phyloP scores from a whole-genome alignment of 2,797 vertebrate species.

The Chelon labrosus region DNA sequence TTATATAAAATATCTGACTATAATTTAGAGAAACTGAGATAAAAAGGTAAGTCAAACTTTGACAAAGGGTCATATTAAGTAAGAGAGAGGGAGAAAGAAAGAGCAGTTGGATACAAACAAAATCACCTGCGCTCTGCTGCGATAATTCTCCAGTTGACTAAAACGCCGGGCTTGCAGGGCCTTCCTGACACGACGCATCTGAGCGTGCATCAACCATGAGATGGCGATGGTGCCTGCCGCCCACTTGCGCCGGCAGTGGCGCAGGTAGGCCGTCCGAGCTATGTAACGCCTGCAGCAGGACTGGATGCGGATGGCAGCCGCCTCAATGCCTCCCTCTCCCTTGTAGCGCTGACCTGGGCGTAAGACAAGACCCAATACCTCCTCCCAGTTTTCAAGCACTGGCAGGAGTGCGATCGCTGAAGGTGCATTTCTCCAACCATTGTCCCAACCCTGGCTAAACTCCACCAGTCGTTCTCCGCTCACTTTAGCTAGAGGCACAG shows the following conservation, averaged over 20 bases:
- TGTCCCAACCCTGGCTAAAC: constrained; percentile 69
- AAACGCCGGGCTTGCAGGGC: constrained; percentile 84
- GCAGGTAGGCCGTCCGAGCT: constrained; percentile 76
- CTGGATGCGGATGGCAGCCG: constrained; percentile 84
- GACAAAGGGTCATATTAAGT: constrained; percentile 13
- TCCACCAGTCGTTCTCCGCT: constrained; percentile 74
- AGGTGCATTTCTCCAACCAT: constrained; percentile 61
- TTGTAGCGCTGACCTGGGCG: constrained; percentile 85
- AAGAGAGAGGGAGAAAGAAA: constrained; percentile 2
- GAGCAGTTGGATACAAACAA: constrained; percentile 6
- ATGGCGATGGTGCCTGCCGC: constrained; percentile 84
- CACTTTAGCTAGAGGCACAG: constrained; percentile 83
- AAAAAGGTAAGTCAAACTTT: background rate
- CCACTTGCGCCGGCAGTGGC: constrained; percentile 80
- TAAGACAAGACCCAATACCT: constrained; percentile 75
- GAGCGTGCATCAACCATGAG: constrained; percentile 82
- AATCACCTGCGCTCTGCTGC: constrained; percentile 89
- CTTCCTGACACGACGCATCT: constrained; percentile 75
- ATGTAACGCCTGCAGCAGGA: constrained; percentile 83
- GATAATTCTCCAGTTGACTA: constrained; percentile 90
- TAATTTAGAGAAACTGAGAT: background rate
- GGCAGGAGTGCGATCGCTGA: constrained; percentile 73
- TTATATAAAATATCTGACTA: constrained; percentile 6
- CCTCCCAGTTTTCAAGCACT: constrained; percentile 80
- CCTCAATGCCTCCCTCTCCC: constrained; percentile 78